These are phyloP conservation scores for Drosophila borealis DNA, from an alignment of 2,888 invertebrate genomes.

Conservation along the genomic window DNA sequence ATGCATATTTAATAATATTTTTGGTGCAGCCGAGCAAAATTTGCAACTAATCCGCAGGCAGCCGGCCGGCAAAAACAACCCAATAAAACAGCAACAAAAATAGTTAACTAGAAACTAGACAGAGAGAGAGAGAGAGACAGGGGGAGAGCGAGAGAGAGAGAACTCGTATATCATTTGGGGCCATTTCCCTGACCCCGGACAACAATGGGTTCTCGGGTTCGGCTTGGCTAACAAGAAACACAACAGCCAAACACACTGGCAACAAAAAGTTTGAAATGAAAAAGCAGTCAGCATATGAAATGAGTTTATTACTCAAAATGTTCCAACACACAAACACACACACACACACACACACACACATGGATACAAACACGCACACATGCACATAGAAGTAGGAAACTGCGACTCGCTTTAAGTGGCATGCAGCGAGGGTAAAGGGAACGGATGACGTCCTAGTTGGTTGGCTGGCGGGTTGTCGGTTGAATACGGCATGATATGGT, in stretches of 20 bases:
- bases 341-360: background rate
- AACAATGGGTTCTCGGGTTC: conserved; percentile 13
- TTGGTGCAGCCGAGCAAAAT: conserved; percentile 36
- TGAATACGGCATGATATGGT: too few relatives aligned
- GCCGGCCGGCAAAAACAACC: conserved; percentile 46
- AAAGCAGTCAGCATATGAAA: conserved; percentile 80
- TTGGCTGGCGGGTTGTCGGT: conserved; percentile 7
- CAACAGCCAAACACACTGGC: conserved; percentile 27
- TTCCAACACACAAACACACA: conserved; percentile 32
- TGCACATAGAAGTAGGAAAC: conserved; percentile 24
- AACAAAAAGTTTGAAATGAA: conserved; percentile 75
- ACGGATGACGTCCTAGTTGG: conserved; percentile 57
- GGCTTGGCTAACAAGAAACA: conserved; percentile 67
- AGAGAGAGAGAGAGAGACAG: conserved; percentile 1
- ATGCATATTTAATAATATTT: conserved; percentile 52
- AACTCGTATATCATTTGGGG: conserved; percentile 72
- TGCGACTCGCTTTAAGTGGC: conserved; percentile 67
- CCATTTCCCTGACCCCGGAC: conserved; percentile 18
- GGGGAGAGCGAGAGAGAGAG: background rate
- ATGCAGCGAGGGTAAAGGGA: conserved; percentile 53
- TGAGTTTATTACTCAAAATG: conserved; percentile 80
- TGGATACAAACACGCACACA: background rate
- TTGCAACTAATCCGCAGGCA: conserved; percentile 35
- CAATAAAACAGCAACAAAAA: conserved; percentile 39
- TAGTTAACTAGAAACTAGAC: conserved; percentile 61